Conservation (phyloP, 2,888 invertebrate species). For the Beris morrisii region DNA sequence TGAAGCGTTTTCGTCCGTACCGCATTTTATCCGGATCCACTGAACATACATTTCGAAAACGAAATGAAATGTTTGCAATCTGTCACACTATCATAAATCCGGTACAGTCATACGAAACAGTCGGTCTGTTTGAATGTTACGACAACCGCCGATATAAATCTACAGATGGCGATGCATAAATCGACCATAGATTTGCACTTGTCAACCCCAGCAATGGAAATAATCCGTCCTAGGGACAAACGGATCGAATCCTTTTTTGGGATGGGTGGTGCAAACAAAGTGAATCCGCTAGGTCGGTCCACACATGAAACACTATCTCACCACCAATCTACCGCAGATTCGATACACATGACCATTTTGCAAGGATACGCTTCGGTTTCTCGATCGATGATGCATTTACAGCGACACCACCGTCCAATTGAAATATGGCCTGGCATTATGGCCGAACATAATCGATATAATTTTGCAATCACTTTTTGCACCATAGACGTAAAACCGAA, state of each 20-base stretch:
- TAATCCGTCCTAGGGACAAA: slow-evolving; percentile 10
- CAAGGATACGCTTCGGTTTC: no score
- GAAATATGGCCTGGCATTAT: no score
- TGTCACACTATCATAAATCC: slow-evolving; percentile 4
- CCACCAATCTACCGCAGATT: background rate
- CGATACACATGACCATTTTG: background rate
- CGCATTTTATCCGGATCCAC: no score
- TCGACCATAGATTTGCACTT: slow-evolving; percentile 20
- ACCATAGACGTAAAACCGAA: background rate
- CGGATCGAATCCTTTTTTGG: slow-evolving; percentile 3
- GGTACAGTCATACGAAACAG: no score
- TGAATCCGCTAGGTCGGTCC: background rate
- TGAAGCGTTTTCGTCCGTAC: no score
- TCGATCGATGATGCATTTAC: no score
- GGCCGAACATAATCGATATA: slow-evolving; percentile 1
- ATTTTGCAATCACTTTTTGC: slow-evolving; percentile 6
- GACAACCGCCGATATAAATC: no score
- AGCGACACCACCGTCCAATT: no score
- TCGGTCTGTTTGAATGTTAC: no score
- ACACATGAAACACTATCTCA: background rate
- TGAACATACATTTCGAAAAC: background rate
- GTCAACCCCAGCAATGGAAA: slow-evolving; percentile 17
- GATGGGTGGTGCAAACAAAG: background rate
- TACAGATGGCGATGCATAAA: background rate
- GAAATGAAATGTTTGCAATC: slow-evolving; percentile 15